These are phyloP conservation scores for Pycnonotus jocosus DNA, from an alignment of 2,113 vertebrate species.

Conservation along the genomic window DNA sequence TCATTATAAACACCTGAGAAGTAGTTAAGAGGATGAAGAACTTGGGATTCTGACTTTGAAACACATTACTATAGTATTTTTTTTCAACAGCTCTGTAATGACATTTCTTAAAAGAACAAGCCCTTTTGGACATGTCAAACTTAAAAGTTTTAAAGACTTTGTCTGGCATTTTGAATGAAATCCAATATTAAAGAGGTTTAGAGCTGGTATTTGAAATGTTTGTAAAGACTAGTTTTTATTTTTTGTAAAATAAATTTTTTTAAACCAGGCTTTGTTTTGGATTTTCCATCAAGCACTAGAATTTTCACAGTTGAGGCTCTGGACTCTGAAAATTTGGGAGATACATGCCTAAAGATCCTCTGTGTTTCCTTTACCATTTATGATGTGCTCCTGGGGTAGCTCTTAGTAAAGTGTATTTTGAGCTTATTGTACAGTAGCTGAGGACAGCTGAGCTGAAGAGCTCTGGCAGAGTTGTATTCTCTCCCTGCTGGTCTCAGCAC, in stretches of 20 bases:
- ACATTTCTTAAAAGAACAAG: neutral
- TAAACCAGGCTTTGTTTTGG: conserved; percentile 42
- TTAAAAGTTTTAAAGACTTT: neutral
- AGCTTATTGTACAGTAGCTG: neutral
- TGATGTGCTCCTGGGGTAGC: neutral
- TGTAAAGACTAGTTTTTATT: conserved; percentile 83
- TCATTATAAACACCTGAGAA: neutral
- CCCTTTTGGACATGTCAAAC: neutral
- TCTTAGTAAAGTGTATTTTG: neutral
- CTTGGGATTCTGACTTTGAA: neutral
- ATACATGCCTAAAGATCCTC: neutral
- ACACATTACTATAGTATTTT: neutral
- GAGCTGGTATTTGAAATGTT: conserved; percentile 73
- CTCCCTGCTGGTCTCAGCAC: neutral
- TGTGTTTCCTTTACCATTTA: neutral
- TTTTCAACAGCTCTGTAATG: neutral
- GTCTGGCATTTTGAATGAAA: conserved; percentile 67
- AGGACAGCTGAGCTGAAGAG: neutral
- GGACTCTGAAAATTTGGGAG: neutral
- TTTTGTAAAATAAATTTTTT: conserved; percentile 84
- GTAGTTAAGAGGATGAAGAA: neutral
- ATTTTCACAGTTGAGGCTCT: neutral
- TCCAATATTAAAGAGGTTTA: conserved; percentile 54
- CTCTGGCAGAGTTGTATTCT: neutral
- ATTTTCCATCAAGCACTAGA: conserved; percentile 36